phyloP scores from a whole-genome alignment of 2,797 vertebrate species.

The Notoglanidium macrostoma region DNA sequence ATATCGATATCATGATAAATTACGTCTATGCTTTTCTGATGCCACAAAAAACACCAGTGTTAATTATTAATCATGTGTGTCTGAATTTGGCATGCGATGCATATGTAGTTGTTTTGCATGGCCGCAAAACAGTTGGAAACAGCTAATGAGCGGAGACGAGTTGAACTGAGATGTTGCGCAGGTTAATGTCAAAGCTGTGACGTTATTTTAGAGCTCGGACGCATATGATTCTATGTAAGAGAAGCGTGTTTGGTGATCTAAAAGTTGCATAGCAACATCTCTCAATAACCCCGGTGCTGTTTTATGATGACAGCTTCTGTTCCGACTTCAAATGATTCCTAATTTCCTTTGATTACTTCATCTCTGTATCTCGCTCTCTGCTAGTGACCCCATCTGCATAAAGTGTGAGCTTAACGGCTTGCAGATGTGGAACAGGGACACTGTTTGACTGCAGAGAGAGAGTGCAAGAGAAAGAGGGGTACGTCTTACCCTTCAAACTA shows the following conservation, averaged over 20 bases:
- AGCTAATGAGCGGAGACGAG: constrained; percentile 42
- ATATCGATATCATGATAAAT: too few relatives aligned
- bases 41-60: constrained; percentile 50
- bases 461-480: background rate
- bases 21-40: too few relatives aligned
- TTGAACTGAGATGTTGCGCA: constrained; percentile 14
- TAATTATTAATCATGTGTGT: constrained; percentile 49
- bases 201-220: constrained; percentile 14
- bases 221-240: constrained; percentile 10
- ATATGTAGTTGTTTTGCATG: constrained; percentile 34
- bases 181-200: constrained; percentile 10
- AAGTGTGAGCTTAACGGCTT: constrained; percentile 76
- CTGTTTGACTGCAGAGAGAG: constrained; percentile 38
- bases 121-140: constrained; percentile 49
- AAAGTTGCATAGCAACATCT: constrained; percentile 22
- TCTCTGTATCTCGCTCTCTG: constrained; percentile 56
- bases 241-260: constrained; percentile 4
- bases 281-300: constrained; percentile 35
- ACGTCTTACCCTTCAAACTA: background rate
- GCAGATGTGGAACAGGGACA: constrained; percentile 72
- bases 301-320: constrained; percentile 67
- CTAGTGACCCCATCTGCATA: constrained; percentile 66
- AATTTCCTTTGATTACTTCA: constrained; percentile 75
- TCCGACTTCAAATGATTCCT: constrained; percentile 70
- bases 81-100: constrained; percentile 39